Evolutionary conservation across 2,113 vertebrate species (phyloP).

Genomic region (Tetrax tetrax): DNA sequence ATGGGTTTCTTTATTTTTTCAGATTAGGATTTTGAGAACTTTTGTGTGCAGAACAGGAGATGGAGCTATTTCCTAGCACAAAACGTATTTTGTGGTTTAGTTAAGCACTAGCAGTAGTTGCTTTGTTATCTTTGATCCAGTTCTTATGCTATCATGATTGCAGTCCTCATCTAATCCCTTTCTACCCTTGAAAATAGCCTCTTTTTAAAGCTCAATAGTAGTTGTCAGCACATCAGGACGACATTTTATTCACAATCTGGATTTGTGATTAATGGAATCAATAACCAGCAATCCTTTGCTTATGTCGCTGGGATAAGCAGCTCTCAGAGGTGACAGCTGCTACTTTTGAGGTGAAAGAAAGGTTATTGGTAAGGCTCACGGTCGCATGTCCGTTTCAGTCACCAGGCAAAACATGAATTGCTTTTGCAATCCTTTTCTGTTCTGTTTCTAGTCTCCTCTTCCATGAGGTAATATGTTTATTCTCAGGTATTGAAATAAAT

Average conservation of each 20-base stretch:
- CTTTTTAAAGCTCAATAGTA: neutral
- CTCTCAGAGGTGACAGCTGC: neutral
- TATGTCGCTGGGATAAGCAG: neutral
- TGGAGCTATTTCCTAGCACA: conserved; percentile 74
- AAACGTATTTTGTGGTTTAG: neutral
- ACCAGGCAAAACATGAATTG: neutral
- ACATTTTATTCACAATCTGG: neutral
- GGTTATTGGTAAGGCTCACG: neutral
- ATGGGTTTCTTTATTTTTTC: neutral
- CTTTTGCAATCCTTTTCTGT: neutral
- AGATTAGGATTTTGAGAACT: neutral
- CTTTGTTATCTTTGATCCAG: neutral
- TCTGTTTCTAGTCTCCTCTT: neutral
- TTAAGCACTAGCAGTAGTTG: neutral
- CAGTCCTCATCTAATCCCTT: neutral
- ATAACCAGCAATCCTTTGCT: neutral
- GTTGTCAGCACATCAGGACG: neutral
- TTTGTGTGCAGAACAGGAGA: conserved; percentile 67
- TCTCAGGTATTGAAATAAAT: neutral
- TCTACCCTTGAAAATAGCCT: neutral
- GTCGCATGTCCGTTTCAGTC: neutral
- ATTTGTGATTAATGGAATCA: neutral
- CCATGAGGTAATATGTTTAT: neutral
- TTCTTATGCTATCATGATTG: neutral
- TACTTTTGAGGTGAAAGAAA: neutral